A percentile compares a stretch with the other conserved stretches of the same genome.
phyloP scores from a whole-genome alignment of 2,113 vertebrate genomes.

The Scatophagus argus region DNA sequence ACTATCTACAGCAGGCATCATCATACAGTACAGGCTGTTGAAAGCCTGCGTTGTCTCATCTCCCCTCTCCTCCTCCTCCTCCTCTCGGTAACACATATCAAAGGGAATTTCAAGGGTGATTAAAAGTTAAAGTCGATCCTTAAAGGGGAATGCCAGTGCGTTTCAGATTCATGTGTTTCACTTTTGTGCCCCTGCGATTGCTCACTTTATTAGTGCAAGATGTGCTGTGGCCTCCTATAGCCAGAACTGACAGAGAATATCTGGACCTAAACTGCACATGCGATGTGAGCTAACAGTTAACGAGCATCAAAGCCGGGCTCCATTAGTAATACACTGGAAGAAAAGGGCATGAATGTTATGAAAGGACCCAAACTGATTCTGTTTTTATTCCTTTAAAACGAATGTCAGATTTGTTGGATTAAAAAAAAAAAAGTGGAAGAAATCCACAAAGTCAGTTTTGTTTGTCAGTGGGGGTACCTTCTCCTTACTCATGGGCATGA shows the following conservation, averaged over 20 bases:
- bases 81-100: constrained; percentile 65
- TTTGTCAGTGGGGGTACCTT: not conserved
- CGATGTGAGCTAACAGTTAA: constrained; percentile 5
- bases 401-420: not conserved
- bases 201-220: constrained; percentile 19
- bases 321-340: not conserved
- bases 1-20: constrained; percentile 67
- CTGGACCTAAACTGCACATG: not conserved
- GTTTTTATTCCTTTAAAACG: not conserved
- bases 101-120: constrained; percentile 78
- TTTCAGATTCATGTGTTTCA: constrained; percentile 20
- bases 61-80: constrained; percentile 53
- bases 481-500: not conserved
- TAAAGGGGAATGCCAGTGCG: constrained; percentile 46
- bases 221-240: not conserved
- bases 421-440: constrained; percentile 11
- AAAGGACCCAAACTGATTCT: not conserved
- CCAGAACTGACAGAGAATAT: not conserved
- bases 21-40: constrained; percentile 51
- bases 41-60: constrained; percentile 63
- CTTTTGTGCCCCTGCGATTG: constrained; percentile 7
- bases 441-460: not conserved
- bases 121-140: constrained; percentile 77
- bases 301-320: not conserved
- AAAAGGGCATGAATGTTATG: not conserved